Evolutionary conservation across 2,113 vertebrate species (phyloP).

Genomic region (Axis porcinus): DNA sequence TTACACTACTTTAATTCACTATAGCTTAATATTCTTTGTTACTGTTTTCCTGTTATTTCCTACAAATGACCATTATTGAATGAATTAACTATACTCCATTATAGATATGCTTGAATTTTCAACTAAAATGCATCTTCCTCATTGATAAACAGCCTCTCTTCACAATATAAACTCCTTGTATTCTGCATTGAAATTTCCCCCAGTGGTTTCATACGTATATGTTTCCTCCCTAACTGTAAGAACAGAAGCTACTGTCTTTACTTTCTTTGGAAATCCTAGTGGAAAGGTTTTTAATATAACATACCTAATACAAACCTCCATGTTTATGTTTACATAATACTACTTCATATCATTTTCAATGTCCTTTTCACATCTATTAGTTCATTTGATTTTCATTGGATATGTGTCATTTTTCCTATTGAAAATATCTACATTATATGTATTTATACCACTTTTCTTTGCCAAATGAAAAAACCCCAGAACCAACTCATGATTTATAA

Average conservation of each 20-base stretch:
- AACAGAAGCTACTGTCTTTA: not conserved
- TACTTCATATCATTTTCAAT: slow-evolving; percentile 19
- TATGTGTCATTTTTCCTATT: not conserved
- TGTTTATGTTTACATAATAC: not conserved
- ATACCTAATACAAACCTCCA: not conserved
- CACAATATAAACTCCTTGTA: not conserved
- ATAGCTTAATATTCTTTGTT: not conserved
- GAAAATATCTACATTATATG: not conserved
- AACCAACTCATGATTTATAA: not conserved
- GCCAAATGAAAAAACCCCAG: not conserved
- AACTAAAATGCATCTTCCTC: not conserved
- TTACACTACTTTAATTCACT: not conserved
- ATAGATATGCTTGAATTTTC: slow-evolving; percentile 11
- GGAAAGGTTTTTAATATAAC: slow-evolving; percentile 22
- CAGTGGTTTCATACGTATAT: not conserved
- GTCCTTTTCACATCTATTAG: not conserved
- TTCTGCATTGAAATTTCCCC: not conserved
- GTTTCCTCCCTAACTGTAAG: not conserved
- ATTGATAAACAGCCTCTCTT: not conserved
- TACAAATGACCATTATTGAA: not conserved
- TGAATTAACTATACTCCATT: not conserved
- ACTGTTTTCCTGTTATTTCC: not conserved
- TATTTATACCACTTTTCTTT: not conserved
- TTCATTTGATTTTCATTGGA: not conserved
- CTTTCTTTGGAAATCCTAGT: not conserved